Conservation (phyloP, 2,797 vertebrate species). For the Chiroxiphia lanceolata region DNA sequence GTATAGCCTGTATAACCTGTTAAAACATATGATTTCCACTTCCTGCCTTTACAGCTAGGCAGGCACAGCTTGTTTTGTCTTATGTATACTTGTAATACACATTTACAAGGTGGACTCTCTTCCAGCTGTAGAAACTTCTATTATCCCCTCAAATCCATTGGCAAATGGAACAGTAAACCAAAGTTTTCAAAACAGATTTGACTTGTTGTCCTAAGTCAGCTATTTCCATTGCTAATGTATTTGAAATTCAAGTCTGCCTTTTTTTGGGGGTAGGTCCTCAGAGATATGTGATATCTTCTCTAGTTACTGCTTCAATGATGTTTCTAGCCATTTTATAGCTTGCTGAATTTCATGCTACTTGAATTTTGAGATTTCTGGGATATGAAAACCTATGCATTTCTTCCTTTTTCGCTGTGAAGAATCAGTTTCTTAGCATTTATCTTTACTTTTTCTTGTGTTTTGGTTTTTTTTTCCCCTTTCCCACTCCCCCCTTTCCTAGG, state of each 20-base stretch:
- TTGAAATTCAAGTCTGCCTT: background rate
- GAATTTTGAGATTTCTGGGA: background rate
- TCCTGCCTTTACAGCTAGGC: background rate
- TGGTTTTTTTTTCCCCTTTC: background rate
- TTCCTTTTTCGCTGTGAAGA: background rate
- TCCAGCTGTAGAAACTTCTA: background rate
- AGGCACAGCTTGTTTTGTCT: background rate
- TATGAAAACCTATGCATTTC: background rate
- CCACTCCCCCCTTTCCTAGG: conserved; percentile 73
- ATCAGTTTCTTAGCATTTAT: background rate
- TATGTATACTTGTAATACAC: background rate
- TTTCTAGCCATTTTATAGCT: background rate
- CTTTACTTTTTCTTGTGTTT: background rate
- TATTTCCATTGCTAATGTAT: background rate
- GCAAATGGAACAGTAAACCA: background rate
- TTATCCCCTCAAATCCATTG: background rate
- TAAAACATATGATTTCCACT: background rate
- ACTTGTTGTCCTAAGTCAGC: background rate
- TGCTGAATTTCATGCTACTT: background rate
- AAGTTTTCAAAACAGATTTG: background rate
- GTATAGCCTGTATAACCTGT: background rate
- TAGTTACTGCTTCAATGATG: background rate
- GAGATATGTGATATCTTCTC: background rate
- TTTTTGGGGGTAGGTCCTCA: background rate
- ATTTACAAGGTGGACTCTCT: background rate